phyloP scores from a whole-genome alignment of 1,140 invertebrate genomes.

The Monomorium pharaonis region DNA sequence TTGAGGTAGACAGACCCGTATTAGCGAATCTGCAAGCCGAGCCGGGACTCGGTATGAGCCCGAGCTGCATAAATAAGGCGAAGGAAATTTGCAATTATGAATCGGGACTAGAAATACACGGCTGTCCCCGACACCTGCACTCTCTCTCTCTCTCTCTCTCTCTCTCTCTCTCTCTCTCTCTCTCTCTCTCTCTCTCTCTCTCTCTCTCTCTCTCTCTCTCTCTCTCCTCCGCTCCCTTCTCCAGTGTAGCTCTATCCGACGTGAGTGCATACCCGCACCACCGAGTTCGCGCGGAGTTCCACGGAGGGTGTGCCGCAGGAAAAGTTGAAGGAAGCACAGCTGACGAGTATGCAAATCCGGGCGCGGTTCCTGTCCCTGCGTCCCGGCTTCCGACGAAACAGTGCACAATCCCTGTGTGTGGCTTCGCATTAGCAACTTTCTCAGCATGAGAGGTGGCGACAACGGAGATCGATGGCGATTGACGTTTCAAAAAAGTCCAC shows the following conservation, averaged over 20 bases:
- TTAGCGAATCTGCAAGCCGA: constrained; percentile 52
- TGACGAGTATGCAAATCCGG: constrained; percentile 85
- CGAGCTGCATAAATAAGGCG: constrained; percentile 84
- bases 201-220: no score
- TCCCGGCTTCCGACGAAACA: constrained; percentile 73
- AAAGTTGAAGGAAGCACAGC: constrained; percentile 86
- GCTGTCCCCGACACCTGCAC: constrained; percentile 69
- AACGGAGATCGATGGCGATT: constrained; percentile 21
- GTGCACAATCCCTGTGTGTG: constrained; percentile 77
- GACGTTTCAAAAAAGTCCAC: constrained; percentile 33
- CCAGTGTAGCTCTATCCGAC: constrained; percentile 40
- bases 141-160: background rate
- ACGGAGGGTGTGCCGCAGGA: constrained; percentile 80
- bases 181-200: no score
- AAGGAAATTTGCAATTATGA: constrained; percentile 86
- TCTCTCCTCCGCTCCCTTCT: background rate
- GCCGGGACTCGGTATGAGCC: constrained; percentile 50
- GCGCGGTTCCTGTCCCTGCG: constrained; percentile 64
- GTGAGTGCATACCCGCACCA: constrained; percentile 70
- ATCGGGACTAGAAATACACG: constrained; percentile 84
- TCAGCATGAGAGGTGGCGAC: background rate
- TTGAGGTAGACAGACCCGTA: constrained; percentile 52
- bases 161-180: no score
- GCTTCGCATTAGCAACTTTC: constrained; percentile 78
- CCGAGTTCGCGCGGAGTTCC: constrained; percentile 68